Conservation (phyloP, 2,113 vertebrate genomes). For the Gopherus flavomarginatus region DNA sequence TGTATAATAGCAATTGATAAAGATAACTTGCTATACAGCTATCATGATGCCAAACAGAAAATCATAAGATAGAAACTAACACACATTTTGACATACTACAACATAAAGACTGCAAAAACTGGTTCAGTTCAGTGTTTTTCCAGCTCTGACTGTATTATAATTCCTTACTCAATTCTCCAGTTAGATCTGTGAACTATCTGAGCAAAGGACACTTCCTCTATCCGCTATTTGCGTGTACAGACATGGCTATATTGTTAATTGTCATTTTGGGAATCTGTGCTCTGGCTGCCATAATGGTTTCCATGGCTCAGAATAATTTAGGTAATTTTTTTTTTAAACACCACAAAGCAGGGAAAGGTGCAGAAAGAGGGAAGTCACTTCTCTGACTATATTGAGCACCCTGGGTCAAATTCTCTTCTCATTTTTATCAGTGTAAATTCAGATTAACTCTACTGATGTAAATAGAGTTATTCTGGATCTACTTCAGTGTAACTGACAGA, state of each 20-base stretch:
- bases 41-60: background rate
- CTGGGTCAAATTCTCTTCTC: background rate
- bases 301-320: background rate
- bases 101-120: background rate
- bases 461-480: background rate
- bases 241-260: background rate
- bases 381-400: background rate
- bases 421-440: background rate
- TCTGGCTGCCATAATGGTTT: background rate
- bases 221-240: accelerated
- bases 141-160: background rate
- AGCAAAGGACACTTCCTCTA: background rate
- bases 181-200: background rate
- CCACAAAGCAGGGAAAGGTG: accelerated
- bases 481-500: background rate
- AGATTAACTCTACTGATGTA: background rate
- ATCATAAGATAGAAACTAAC: background rate
- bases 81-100: background rate
- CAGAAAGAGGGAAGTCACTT: background rate
- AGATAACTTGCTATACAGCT: background rate
- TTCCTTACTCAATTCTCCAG: background rate
- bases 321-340: background rate
- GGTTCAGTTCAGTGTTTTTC: background rate
- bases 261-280: background rate
- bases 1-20: background rate